phyloP scores from a whole-genome alignment of 1,140 invertebrate species.

The Reticulitermes speratus region DNA sequence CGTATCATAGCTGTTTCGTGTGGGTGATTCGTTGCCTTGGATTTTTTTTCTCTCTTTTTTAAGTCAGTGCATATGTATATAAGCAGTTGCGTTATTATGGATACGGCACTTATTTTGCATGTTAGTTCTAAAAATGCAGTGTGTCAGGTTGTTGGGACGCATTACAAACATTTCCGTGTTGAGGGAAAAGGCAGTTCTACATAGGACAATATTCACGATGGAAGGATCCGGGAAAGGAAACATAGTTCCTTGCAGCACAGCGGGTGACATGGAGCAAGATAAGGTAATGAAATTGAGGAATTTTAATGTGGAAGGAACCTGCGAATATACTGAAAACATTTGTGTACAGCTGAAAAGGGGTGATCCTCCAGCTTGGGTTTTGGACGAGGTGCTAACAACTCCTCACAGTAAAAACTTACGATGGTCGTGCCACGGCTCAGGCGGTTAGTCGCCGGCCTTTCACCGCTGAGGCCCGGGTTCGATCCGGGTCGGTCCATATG shows the following conservation, averaged over 20 bases:
- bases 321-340: too few relatives aligned
- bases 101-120: background rate
- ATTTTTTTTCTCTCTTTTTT: too few relatives aligned
- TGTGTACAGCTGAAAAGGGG: too few relatives aligned
- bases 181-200: background rate
- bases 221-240: slow-evolving; percentile 22
- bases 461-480: too few relatives aligned
- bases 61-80: background rate
- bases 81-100: background rate
- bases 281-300: slow-evolving; percentile 50
- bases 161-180: background rate
- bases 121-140: background rate
- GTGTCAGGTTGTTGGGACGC: background rate
- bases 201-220: background rate
- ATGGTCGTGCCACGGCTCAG: too few relatives aligned
- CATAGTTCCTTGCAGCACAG: slow-evolving; percentile 48
- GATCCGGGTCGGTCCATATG: too few relatives aligned
- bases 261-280: slow-evolving; percentile 57
- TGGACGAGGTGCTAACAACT: too few relatives aligned
- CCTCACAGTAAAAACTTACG: too few relatives aligned
- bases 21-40: too few relatives aligned
- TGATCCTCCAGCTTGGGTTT: too few relatives aligned
- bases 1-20: too few relatives aligned
- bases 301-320: background rate
- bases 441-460: too few relatives aligned